A percentile compares a stretch with the other conserved stretches of the same genome.
These are phyloP conservation scores for Podocnemis expansa DNA, from an alignment of 2,113 vertebrate genomes.

Conservation along the genomic window DNA sequence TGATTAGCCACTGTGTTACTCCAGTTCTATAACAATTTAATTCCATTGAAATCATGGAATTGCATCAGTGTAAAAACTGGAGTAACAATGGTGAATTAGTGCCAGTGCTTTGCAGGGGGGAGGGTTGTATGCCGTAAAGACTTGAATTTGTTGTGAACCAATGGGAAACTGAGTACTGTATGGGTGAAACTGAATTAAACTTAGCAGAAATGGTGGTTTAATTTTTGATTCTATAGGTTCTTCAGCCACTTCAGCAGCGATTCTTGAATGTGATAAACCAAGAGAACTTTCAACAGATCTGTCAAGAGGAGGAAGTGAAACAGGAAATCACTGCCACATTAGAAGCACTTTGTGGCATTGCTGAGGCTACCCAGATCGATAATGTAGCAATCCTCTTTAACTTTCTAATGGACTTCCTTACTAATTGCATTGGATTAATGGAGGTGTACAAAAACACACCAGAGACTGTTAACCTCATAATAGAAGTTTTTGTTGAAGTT, in stretches of 20 bases:
- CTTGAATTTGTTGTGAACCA: not conserved
- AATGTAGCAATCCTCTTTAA: conserved; percentile 97
- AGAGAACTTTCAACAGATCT: conserved; percentile 97
- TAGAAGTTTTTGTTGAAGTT: conserved; percentile 99
- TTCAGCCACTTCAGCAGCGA: conserved; percentile 96
- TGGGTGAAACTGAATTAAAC: not conserved
- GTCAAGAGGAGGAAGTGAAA: conserved; percentile 95
- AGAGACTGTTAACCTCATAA: conserved; percentile 98
- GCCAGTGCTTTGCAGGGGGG: not conserved
- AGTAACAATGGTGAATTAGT: not conserved
- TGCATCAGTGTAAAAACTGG: not conserved
- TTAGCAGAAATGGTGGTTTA: not conserved
- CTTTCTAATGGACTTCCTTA: conserved; percentile 98
- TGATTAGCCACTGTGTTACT: not conserved
- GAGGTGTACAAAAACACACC: conserved; percentile 98
- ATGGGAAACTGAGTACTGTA: not conserved
- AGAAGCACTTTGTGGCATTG: conserved; percentile 96
- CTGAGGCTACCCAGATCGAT: conserved; percentile 97
- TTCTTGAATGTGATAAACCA: conserved; percentile 98
- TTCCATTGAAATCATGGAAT: not conserved
- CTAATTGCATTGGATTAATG: conserved; percentile 98
- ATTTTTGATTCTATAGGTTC: conserved; percentile 80
- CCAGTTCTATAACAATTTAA: not conserved
- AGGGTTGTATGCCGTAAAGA: not conserved
- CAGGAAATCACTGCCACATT: conserved; percentile 94